Evolutionary conservation across 1,140 invertebrate species (phyloP).

Genomic region (Bombus polaris): DNA sequence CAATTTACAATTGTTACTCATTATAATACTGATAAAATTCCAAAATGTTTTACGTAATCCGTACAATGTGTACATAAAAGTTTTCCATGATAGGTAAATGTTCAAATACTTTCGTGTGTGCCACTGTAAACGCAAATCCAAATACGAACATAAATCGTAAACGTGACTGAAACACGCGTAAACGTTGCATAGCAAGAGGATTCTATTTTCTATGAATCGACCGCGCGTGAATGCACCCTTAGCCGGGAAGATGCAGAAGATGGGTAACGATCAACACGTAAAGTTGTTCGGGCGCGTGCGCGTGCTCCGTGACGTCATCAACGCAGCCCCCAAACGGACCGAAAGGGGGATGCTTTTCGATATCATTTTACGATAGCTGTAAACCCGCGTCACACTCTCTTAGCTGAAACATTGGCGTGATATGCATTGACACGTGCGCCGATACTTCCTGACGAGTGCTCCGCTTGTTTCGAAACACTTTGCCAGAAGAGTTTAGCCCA

Average conservation of each 20-base stretch:
- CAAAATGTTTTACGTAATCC: no score
- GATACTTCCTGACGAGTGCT: constrained; percentile 12
- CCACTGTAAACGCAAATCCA: neutral
- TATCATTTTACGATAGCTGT: constrained; percentile 54
- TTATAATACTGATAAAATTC: no score
- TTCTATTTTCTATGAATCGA: neutral
- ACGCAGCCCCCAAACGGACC: constrained; percentile 21
- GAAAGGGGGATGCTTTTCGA: constrained; percentile 41
- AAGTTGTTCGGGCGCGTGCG: constrained; percentile 63
- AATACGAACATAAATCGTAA: neutral
- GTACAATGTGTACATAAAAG: no score
- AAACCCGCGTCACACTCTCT: constrained; percentile 30
- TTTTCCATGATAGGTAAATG: no score
- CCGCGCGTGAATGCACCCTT: constrained; percentile 38
- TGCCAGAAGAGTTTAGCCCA: neutral
- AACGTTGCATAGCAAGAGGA: neutral
- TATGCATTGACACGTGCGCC: constrained; percentile 57
- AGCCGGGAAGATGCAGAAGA: constrained; percentile 35
- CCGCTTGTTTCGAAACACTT: constrained; percentile 7
- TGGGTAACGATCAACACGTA: constrained; percentile 73
- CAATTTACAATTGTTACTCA: no score
- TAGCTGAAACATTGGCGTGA: constrained; percentile 44
- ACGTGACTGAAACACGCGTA: no score
- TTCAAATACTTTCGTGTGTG: neutral
- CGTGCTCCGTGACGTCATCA: constrained; percentile 60